Conservation (phyloP, 2,888 invertebrate species). For the Tyria jacobaeae region DNA sequence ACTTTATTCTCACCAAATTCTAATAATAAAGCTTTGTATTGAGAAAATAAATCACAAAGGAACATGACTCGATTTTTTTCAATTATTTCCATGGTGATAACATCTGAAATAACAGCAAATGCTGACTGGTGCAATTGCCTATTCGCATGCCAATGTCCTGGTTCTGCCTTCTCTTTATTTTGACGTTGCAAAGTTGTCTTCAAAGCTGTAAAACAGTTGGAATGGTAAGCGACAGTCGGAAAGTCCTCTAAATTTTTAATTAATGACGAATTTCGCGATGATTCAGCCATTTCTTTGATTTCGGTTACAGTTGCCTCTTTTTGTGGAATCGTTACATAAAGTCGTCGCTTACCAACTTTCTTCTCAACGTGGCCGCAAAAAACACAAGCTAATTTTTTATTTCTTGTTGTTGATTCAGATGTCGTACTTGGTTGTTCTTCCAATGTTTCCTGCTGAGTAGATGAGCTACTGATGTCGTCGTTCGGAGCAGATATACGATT, state of each 20-base stretch:
- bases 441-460: constrained; percentile 12
- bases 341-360: constrained; percentile 15
- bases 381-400: constrained; percentile 15
- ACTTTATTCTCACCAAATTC: constrained; percentile 1
- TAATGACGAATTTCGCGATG: no score
- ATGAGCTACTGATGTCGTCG: constrained; percentile 14
- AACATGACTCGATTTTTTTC: constrained; percentile 38
- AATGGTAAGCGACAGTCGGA: constrained; percentile 19
- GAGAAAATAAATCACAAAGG: constrained; percentile 12
- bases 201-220: constrained; percentile 9
- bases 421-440: constrained; percentile 9
- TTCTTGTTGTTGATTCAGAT: constrained; percentile 15
- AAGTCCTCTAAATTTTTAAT: neutral
- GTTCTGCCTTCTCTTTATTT: constrained; percentile 8
- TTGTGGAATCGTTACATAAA: constrained; percentile 21
- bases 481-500: constrained; percentile 12
- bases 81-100: constrained; percentile 38
- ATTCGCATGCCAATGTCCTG: constrained; percentile 29
- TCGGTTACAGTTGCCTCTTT: constrained; percentile 1
- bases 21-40: neutral
- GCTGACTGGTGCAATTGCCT: constrained; percentile 36
- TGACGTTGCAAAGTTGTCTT: constrained; percentile 6
- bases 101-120: constrained; percentile 27
- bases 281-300: constrained; percentile 12
- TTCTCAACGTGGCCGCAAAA: constrained; percentile 14